Percentiles rank a stretch among this genome's conserved stretches.
phyloP scores from a whole-genome alignment of 2,113 vertebrate species.

The Takifugu bimaculatus region DNA sequence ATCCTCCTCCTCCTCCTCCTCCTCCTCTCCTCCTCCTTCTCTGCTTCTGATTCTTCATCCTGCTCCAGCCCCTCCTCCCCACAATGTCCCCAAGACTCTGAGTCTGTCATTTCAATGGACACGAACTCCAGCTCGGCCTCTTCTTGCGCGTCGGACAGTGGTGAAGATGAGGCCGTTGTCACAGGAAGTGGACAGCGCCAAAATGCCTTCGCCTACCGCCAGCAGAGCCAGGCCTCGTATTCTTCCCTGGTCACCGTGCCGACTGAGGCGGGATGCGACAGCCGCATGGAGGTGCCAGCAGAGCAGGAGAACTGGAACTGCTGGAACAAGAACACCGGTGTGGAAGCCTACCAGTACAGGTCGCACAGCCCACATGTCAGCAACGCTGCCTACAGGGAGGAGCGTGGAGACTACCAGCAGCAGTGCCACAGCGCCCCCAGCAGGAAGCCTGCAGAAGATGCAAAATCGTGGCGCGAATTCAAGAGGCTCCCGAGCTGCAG shows the following conservation, averaged over 20 bases:
- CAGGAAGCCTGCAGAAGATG: constrained; percentile 71
- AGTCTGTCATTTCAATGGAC: constrained; percentile 71
- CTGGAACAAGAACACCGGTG: constrained; percentile 63
- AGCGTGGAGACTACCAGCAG: constrained; percentile 36
- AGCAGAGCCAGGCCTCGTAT: constrained; percentile 61
- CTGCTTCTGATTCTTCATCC: constrained; percentile 48
- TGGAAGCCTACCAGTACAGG: constrained; percentile 61
- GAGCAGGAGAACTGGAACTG: constrained; percentile 67
- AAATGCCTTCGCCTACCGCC: constrained; percentile 80
- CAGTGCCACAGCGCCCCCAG: constrained; percentile 67
- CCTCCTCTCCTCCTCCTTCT: constrained; percentile 53
- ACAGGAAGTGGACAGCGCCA: constrained; percentile 77
- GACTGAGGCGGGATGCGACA: constrained; percentile 51
- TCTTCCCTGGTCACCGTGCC: constrained; percentile 53
- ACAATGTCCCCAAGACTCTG: constrained; percentile 57
- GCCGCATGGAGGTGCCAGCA: constrained; percentile 56
- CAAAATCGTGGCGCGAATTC: constrained; percentile 35
- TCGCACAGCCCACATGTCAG: constrained; percentile 63
- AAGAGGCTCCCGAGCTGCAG: constrained; percentile 22
- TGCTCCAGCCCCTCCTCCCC: constrained; percentile 70
- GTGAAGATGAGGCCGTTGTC: constrained; percentile 84
- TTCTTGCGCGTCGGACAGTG: constrained; percentile 78
- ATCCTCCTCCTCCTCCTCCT: constrained; percentile 63
- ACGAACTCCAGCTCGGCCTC: constrained; percentile 72
- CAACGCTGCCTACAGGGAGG: constrained; percentile 77